Evolutionary conservation across 1,140 invertebrate species (phyloP), one percentile per base, ranked within the genome.

Genomic region (Periplaneta americana): DNA sequence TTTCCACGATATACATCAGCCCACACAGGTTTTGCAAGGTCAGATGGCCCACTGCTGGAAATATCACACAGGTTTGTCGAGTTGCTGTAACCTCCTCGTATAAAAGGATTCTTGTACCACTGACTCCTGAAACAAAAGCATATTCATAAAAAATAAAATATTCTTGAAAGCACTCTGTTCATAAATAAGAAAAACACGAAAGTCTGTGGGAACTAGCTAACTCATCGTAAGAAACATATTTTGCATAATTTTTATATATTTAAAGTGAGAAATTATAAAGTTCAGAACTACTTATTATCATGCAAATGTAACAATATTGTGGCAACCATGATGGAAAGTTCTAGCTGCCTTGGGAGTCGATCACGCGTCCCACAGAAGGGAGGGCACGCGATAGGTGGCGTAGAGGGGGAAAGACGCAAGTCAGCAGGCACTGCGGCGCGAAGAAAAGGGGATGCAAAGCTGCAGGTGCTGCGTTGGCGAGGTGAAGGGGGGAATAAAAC

Each of bases 51-150:
- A 57, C 88, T 82, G 22, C 84, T 82, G 76, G 66, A 82, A 0
- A 83, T 48, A 83, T 93, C 92, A 84, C 91, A 92, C 11, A 85
- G 85, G 28, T 86, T 88, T 6, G 90, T 88, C 34, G 91, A 90
- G 83, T 92, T 88, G 85, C 92, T 92, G 83, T 95, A 96, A 34
- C 91, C 90, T 5, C 95, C 94, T 81, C 88, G 85, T 1, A 93
- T 86, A 84, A 89, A 93, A 5, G 88, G 88, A 87, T 95, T 92
- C 6, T 86, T 88, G 79, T 88, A 87, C 94, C 95, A 96, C 76
- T 87, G 87, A 0, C 92, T 93, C 85, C 92, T 93, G 78, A 84
- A 85, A 78, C 87, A 81, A n/a, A n/a, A n/a, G n/a, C n/a, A n/a
- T n/a, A n/a, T n/a, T n/a, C n/a, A n/a, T n/a, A n/a, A n/a, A n/a